Evolutionary conservation across 2,113 vertebrate genomes (phyloP).

Genomic region (Halcyon senegalensis): DNA sequence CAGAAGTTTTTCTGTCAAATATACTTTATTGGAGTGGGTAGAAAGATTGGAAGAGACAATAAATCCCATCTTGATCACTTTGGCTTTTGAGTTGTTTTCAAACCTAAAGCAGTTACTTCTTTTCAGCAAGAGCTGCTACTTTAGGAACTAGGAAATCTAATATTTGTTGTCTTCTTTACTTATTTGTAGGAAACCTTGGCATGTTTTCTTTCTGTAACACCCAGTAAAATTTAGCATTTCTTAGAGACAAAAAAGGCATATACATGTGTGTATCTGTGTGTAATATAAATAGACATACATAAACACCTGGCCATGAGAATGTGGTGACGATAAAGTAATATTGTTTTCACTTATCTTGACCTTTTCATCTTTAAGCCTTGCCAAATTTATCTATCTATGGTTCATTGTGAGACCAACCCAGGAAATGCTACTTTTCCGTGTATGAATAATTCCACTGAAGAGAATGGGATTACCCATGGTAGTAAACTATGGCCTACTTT

Average conservation of each 20-base stretch:
- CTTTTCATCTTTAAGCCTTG: neutral
- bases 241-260: neutral
- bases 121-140: neutral
- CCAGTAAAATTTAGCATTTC: neutral
- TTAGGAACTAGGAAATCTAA: neutral
- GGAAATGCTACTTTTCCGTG: neutral
- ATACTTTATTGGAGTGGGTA: neutral
- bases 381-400: neutral
- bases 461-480: neutral
- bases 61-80: neutral
- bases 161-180: neutral
- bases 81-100: neutral
- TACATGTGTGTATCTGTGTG: neutral
- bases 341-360: neutral
- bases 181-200: neutral
- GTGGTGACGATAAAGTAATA: neutral
- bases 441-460: neutral
- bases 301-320: neutral
- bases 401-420: neutral
- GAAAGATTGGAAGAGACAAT: neutral
- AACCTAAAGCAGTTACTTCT: neutral
- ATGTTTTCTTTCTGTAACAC: neutral
- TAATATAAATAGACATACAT: neutral
- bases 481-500: neutral
- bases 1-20: constrained; percentile 22